phyloP scores from a whole-genome alignment of 2,797 vertebrate species.

The Macropus fuliginosus region DNA sequence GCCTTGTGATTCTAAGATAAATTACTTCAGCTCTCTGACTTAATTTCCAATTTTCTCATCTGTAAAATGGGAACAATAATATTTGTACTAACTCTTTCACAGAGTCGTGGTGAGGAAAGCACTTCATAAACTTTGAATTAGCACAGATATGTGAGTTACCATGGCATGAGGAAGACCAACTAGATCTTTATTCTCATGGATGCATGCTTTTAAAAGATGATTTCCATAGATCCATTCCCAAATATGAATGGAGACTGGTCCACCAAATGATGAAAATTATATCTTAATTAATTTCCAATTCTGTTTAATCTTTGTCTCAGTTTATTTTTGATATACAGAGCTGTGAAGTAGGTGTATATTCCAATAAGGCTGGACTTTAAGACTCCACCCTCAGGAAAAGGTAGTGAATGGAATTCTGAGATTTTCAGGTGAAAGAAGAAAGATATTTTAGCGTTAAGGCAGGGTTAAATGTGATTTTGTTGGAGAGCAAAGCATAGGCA shows the following conservation, averaged over 20 bases:
- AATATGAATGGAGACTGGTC: not conserved
- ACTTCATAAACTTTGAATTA: not conserved
- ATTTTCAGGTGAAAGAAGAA: conserved; percentile 15
- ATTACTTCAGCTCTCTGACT: not conserved
- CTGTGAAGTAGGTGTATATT: not conserved
- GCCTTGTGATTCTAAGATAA: not conserved
- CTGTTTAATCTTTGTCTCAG: not conserved
- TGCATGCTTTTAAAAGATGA: not conserved
- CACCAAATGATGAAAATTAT: not conserved
- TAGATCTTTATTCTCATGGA: not conserved
- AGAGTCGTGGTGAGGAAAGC: not conserved
- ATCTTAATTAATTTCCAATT: not conserved
- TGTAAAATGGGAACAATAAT: not conserved
- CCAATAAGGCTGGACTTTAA: not conserved
- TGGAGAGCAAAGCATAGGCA: not conserved
- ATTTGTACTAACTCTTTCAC: not conserved
- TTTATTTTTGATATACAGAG: not conserved
- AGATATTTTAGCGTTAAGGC: conserved; percentile 16
- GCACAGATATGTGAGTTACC: not conserved
- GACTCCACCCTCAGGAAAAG: not conserved
- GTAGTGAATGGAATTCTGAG: not conserved
- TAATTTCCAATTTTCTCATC: not conserved
- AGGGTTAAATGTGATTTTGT: not conserved
- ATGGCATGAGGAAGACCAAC: not conserved
- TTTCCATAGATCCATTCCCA: not conserved